These are phyloP conservation scores for Drosophila nr. perissopoda DNA, from an alignment of 2,888 invertebrate species.

Conservation along the genomic window DNA sequence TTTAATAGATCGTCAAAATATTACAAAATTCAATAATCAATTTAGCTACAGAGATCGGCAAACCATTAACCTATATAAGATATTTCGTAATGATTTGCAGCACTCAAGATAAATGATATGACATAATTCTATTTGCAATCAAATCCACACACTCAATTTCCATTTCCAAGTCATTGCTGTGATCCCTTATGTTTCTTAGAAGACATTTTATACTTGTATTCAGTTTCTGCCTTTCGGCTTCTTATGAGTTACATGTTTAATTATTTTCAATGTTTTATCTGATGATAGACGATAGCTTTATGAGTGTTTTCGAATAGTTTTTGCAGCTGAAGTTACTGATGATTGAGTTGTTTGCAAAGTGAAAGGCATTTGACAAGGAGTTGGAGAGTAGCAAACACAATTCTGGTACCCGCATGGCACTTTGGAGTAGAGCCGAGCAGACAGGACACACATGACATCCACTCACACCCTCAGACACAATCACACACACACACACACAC, in stretches of 20 bases:
- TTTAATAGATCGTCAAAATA: background rate
- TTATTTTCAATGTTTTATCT: slow-evolving; percentile 36
- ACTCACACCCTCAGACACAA: background rate
- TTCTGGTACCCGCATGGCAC: slow-evolving; percentile 70
- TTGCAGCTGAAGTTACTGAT: slow-evolving; percentile 17
- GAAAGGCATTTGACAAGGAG: background rate
- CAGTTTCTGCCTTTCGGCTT: background rate
- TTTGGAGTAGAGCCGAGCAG: slow-evolving; percentile 40
- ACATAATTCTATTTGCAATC: background rate
- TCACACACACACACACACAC: slow-evolving; percentile 8
- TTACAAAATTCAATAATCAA: background rate
- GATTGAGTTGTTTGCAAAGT: slow-evolving; percentile 25
- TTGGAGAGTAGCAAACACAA: slow-evolving; percentile 18
- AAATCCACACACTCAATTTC: background rate
- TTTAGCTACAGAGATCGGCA: background rate
- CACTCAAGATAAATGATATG: background rate
- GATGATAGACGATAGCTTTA: slow-evolving; percentile 13
- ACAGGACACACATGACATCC: slow-evolving; percentile 21
- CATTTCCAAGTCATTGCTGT: background rate
- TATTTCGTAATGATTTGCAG: background rate
- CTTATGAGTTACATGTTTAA: slow-evolving; percentile 13
- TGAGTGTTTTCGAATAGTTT: slow-evolving; percentile 24
- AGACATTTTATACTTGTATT: background rate
- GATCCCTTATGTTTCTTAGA: background rate
- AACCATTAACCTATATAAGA: background rate